Conservation (phyloP, 2,113 vertebrate genomes). For the Alethe castanea region DNA sequence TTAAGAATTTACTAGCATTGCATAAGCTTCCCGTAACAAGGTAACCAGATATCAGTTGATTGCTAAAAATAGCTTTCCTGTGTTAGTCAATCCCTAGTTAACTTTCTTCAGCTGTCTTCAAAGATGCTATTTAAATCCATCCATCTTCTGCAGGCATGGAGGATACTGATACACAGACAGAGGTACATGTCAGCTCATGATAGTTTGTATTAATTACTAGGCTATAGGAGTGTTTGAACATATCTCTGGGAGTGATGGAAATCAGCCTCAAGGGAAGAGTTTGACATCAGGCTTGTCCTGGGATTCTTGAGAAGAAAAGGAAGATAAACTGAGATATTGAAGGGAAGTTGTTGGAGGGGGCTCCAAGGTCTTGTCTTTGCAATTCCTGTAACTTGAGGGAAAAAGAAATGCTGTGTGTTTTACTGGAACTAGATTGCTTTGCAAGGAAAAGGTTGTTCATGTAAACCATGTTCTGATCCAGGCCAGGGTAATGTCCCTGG, state of each 20-base stretch:
- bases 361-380: background rate
- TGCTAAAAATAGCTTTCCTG: conserved; percentile 62
- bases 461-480: background rate
- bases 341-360: background rate
- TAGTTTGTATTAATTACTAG: conserved; percentile 23
- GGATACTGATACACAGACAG: conserved; percentile 32
- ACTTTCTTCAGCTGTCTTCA: conserved; percentile 65
- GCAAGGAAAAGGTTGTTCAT: background rate
- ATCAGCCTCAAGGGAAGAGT: background rate
- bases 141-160: conserved; percentile 36
- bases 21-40: conserved; percentile 58
- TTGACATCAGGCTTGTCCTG: conserved; percentile 18
- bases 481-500: background rate
- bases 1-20: conserved; percentile 44
- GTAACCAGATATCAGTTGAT: conserved; percentile 57
- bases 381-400: background rate
- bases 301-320: conserved; percentile 10
- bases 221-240: conserved; percentile 13
- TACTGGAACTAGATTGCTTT: background rate
- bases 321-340: background rate
- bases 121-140: conserved; percentile 54
- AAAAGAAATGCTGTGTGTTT: background rate
- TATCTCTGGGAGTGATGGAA: background rate
- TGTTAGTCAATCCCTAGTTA: conserved; percentile 67
- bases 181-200: conserved; percentile 50